Evolutionary conservation across 1,140 invertebrate species (phyloP).

Genomic region (Littorina saxatilis): DNA sequence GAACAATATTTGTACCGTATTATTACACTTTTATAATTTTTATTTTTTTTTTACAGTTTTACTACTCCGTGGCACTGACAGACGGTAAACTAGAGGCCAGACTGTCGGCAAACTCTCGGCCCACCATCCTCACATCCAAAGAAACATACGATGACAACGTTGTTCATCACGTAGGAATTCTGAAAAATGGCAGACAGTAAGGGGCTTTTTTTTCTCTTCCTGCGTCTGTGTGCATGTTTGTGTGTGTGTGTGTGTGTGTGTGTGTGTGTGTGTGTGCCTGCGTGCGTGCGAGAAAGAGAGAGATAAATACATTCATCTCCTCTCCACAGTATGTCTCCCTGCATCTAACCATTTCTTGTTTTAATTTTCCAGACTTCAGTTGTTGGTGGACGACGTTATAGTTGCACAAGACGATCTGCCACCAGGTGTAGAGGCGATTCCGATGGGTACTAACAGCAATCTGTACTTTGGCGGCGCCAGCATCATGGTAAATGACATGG

Average conservation of each 20-base stretch:
- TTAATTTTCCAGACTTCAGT: constrained; percentile 76
- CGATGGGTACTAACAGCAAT: constrained; percentile 65
- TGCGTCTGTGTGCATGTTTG: too few relatives aligned
- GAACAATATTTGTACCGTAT: too few relatives aligned
- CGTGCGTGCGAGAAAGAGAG: too few relatives aligned
- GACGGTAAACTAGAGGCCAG: constrained; percentile 80
- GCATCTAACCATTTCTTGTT: too few relatives aligned
- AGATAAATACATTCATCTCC: too few relatives aligned
- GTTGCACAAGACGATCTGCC: constrained; percentile 78
- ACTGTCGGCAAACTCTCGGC: constrained; percentile 83
- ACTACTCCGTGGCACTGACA: constrained; percentile 82
- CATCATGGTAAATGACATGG: constrained; percentile 78
- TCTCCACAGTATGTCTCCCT: too few relatives aligned
- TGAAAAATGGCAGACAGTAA: constrained; percentile 74
- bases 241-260: too few relatives aligned
- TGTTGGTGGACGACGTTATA: constrained; percentile 83
- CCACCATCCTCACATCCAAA: constrained; percentile 73
- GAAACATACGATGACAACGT: constrained; percentile 75
- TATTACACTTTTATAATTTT: too few relatives aligned
- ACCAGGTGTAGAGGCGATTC: constrained; percentile 72
- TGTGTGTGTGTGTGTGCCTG: too few relatives aligned
- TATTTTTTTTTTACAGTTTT: constrained; percentile 76
- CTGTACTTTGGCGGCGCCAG: constrained; percentile 83
- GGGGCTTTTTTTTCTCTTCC: constrained; percentile 25
- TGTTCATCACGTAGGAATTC: constrained; percentile 76